Evolutionary conservation across 2,888 invertebrate genomes (phyloP).

Genomic region (Dynastes maya): DNA sequence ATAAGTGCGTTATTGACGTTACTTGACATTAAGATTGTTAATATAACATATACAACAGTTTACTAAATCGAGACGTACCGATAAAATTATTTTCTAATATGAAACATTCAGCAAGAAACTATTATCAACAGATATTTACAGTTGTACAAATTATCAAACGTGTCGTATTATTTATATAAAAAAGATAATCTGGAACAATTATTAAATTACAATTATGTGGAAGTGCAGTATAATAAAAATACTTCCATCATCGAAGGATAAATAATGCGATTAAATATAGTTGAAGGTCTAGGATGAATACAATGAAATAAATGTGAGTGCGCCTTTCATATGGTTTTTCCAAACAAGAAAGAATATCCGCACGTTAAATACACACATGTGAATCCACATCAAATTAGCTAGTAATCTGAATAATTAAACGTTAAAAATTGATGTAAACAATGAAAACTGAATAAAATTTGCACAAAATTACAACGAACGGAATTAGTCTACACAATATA

Average conservation of each 20-base stretch:
- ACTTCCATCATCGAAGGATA: constrained; percentile 49
- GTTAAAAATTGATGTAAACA: constrained; percentile 37
- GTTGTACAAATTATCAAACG: neutral
- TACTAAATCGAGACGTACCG: too few species aligned
- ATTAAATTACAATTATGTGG: constrained; percentile 46
- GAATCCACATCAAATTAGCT: constrained; percentile 33
- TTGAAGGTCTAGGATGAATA: constrained; percentile 53
- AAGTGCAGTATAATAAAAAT: constrained; percentile 40
- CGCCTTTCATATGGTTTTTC: constrained; percentile 45
- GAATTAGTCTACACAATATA: constrained; percentile 13
- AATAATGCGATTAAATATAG: constrained; percentile 50
- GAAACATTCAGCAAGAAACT: neutral
- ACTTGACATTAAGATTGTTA: too few species aligned
- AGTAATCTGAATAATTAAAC: constrained; percentile 36
- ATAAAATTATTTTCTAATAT: constrained; percentile 2
- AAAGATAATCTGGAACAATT: constrained; percentile 12
- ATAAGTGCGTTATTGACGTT: neutral
- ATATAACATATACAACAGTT: too few species aligned
- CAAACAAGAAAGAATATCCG: constrained; percentile 43
- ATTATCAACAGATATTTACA: neutral
- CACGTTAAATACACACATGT: constrained; percentile 33
- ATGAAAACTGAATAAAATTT: constrained; percentile 44
- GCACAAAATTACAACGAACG: constrained; percentile 20
- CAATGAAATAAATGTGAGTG: constrained; percentile 43
- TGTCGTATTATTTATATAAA: constrained; percentile 21